Evolutionary conservation across 1,140 invertebrate species (phyloP), one percentile per base, ranked within the genome.

Genomic region (Cataglyphis hispanica): DNA sequence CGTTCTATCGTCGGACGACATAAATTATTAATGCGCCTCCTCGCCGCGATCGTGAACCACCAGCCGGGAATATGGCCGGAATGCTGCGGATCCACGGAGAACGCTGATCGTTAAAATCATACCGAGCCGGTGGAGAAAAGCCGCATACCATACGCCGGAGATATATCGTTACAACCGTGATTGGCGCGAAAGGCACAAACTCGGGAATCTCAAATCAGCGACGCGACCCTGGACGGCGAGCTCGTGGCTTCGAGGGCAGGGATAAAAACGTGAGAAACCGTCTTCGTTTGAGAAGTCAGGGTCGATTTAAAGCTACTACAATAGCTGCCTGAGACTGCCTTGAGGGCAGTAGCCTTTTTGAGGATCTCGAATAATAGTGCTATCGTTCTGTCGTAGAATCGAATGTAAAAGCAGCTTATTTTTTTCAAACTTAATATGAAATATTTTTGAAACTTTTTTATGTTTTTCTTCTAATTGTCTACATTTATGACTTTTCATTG

Each of bases 1-100:
- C 92, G 86, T 85, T 75, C 64, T 91, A 91, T 92, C 88, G 89
- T 89, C 63, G 88, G 53, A 86, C 86, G 84, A 88, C 86, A 92
- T 92, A 93, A 93, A 93, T 92, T 93, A 93, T 92, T 92, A 91
- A 92, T 92, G 91, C 87, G 67, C 84, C 91, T 86, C 67, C 10
- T 43, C 85, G 87, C 72, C 77, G 69, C 81, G 91, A 91, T 91
- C 90, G 88, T 90, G 89, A 90, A 89, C 89, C 69, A 60, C 50
- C 87, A 74, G 22, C 60, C 46, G 64, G 69, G 67, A 83, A 58
- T 81, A 81, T 66, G 66, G 22, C n/a, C 46, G 67, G 78, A 87
- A 86, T 80, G 86, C 56, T 63, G 60, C 74, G 70, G 84, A 86
- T 89, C 84, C 63, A 61, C 87, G 50, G 58, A 88, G 86, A 80